Evolutionary conservation across 1,140 invertebrate genomes (phyloP).

Genomic region (Zaprionus gabonicus): DNA sequence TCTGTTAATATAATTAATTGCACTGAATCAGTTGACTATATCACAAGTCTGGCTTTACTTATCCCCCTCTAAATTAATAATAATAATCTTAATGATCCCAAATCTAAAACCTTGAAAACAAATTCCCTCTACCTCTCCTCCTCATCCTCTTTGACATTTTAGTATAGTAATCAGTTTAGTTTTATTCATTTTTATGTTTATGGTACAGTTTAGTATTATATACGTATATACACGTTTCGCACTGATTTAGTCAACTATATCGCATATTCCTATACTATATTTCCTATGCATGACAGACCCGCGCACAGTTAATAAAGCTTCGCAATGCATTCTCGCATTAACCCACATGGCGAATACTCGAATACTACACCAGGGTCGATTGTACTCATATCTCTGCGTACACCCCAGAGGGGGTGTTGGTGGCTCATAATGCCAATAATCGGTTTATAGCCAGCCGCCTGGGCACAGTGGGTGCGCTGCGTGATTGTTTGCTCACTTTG

Average conservation of each 20-base stretch:
- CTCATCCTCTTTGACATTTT: no score
- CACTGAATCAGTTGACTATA: no score
- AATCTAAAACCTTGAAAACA: no score
- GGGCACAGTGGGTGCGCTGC: constrained; percentile 1
- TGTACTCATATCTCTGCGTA: background rate
- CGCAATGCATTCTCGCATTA: background rate
- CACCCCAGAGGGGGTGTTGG: background rate
- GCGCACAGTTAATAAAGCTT: background rate
- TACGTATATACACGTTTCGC: background rate
- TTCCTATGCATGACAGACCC: background rate
- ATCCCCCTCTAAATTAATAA: no score
- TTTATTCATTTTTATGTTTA: no score
- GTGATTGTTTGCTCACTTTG: constrained; percentile 10
- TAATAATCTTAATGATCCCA: no score
- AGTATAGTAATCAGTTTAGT: no score
- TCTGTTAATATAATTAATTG: no score
- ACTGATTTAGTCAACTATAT: background rate
- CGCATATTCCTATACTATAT: background rate
- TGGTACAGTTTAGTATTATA: no score
- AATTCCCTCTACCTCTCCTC: no score
- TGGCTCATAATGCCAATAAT: constrained; percentile 5
- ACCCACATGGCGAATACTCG: background rate
- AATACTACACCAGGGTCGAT: background rate
- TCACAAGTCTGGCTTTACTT: no score
- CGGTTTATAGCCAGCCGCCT: constrained; percentile 6